Base-by-base conservation (phyloP, 2,888 invertebrate species). In the Nemurella pictetii region DNA sequence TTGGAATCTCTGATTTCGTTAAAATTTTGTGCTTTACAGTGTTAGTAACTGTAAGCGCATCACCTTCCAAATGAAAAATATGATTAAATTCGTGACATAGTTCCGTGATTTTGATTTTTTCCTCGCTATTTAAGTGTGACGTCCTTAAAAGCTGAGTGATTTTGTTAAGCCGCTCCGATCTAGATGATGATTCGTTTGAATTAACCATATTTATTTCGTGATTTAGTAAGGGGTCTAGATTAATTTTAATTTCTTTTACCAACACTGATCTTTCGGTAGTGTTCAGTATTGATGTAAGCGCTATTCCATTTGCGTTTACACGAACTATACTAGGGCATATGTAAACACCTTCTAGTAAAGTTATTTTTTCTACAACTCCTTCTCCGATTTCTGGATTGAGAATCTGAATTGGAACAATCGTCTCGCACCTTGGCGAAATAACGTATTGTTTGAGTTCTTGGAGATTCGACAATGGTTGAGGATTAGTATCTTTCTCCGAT, bases 1-100 rank as follows among this genome's bases (percentile, higher is more conserved):
- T 87, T 9, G 88, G 89, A 36, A 80, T 85, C 9, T 87, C 83
- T 0, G 87, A 87, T 0, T 85, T 87, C 0, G 88, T 89, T 35
- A 87, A 86, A n/a, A 90, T 90, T 80, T 88, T 84, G 55, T 90
- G 90, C 85, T 88, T 88, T 0, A 89, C 87, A 12, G 87, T 80
- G 73, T 89, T 87, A 1, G 89, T 89, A 7, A 20, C 84, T 0
- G 88, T 87, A 36, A 89, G 32, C 0, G 88, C 88, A 0, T 89
- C 87, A 2, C 87, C 83, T 30, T 89, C 89, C 9, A 88, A 87
- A 74, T 89, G 87, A 83, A 90, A 89, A 1, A 90, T 88, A 55
- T 89, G 88, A 7, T 81, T 81, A 12, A 29, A 81, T 81, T 81
- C 35, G 27, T 15, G 27, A n/a, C 35, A 81, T 29, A 81, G 12